A percentile compares a stretch with the other conserved stretches of the same genome.
phyloP scores from a whole-genome alignment of 2,797 vertebrate genomes.

The Enteromius afrohamiltoni region DNA sequence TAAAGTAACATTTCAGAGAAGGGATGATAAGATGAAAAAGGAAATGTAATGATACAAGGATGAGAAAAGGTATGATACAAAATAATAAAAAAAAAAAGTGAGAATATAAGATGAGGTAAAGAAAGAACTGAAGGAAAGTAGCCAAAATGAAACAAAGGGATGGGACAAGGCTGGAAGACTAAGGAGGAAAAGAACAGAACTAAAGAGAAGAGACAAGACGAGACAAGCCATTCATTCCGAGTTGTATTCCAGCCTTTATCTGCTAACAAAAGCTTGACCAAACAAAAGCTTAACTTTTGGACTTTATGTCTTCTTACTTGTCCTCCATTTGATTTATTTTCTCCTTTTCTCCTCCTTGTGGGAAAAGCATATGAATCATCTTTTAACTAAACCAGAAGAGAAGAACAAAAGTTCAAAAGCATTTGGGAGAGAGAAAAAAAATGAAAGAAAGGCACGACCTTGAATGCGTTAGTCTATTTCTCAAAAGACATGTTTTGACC shows the following conservation, averaged over 20 bases:
- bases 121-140: background rate
- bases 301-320: slow-evolving; percentile 5
- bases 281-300: slow-evolving; percentile 22
- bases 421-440: background rate
- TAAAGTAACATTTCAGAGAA: background rate
- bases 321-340: slow-evolving; percentile 21
- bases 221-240: slow-evolving; percentile 8
- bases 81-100: background rate
- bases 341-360: slow-evolving; percentile 10
- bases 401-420: background rate
- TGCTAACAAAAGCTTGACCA: slow-evolving; percentile 28
- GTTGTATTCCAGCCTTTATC: slow-evolving; percentile 3
- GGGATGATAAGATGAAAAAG: background rate
- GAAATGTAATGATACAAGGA: background rate
- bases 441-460: slow-evolving; percentile 31
- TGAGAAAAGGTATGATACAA: background rate
- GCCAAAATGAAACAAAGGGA: background rate
- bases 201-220: background rate
- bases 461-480: slow-evolving; percentile 41
- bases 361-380: slow-evolving; percentile 26
- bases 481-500: slow-evolving; percentile 26
- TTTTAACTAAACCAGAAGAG: background rate
- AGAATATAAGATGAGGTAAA: background rate
- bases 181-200: background rate
- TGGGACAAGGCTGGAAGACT: background rate